These are phyloP conservation scores for Ormyrus pomaceus DNA, from an alignment of 2,888 invertebrate species.

Conservation along the genomic window DNA sequence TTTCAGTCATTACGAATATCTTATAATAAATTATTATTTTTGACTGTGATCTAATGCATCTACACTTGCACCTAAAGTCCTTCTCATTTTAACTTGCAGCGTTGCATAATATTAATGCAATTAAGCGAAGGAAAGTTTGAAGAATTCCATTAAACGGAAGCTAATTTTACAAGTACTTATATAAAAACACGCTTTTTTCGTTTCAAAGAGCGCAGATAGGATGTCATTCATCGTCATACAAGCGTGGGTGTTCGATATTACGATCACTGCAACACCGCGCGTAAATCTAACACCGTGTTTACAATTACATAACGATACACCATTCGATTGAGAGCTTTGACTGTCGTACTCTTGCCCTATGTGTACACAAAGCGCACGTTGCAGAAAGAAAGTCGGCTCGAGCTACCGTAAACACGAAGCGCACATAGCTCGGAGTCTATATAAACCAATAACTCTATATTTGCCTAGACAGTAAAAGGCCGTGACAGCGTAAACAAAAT, in stretches of 20 bases:
- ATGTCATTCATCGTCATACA: too few relatives aligned
- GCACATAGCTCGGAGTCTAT: not conserved
- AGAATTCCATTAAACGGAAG: too few relatives aligned
- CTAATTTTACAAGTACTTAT: too few relatives aligned
- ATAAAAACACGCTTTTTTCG: too few relatives aligned
- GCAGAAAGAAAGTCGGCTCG: slow-evolving; percentile 11
- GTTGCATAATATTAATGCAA: too few relatives aligned
- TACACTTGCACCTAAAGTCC: too few relatives aligned
- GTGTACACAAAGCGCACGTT: not conserved
- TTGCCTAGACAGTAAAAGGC: not conserved
- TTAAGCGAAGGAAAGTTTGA: too few relatives aligned
- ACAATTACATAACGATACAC: slow-evolving; percentile 30
- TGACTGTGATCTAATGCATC: too few relatives aligned
- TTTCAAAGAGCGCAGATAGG: too few relatives aligned
- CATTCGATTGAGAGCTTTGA: not conserved
- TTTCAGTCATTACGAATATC: too few relatives aligned
- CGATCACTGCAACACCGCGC: slow-evolving; percentile 15
- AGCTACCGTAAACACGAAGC: not conserved
- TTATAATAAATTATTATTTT: too few relatives aligned
- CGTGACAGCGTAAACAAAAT: not conserved
- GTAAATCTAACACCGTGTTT: slow-evolving; percentile 23
- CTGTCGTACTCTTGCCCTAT: not conserved
- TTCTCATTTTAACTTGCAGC: too few relatives aligned
- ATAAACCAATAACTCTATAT: slow-evolving; percentile 3
- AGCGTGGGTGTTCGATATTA: not conserved